Evolutionary conservation across 2,797 vertebrate genomes (phyloP), one percentile per base, ranked within the genome.

Genomic region (Thalassophryne amazonica): DNA sequence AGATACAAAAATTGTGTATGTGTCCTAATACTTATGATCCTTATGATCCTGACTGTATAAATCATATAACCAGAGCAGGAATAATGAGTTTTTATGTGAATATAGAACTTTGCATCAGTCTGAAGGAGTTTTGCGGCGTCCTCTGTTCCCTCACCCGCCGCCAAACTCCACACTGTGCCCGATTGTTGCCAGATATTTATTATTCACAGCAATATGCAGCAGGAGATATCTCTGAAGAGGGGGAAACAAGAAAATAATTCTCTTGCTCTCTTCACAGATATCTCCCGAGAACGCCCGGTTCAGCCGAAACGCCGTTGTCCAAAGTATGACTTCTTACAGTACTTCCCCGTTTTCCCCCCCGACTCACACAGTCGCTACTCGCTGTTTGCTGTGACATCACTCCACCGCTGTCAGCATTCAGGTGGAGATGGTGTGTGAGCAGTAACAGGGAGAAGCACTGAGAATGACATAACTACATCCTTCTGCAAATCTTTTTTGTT

Each of bases 151-250:
- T n/a, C n/a, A n/a, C n/a, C n/a, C n/a, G n/a, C n/a, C n/a, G n/a
- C n/a, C n/a, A n/a, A n/a, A n/a, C n/a, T n/a, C n/a, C n/a, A n/a
- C n/a, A n/a, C n/a, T n/a, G n/a, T n/a, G n/a, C n/a, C n/a, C n/a
- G n/a, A n/a, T n/a, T n/a, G n/a, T n/a, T n/a, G n/a, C n/a, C n/a
- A n/a, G n/a, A n/a, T n/a, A n/a, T n/a, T n/a, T n/a, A n/a, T n/a
- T n/a, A n/a, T n/a, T n/a, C n/a, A 86, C 75, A 80, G 81, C 78
- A 80, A 77, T 78, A 83, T 77, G 71, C 86, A 80, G 80, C 76
- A 88, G 88, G 90, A 91, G 89, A 91, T 91, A 91, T 92, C 91
- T 92, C 88, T 91, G 90, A 92, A 92, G 90, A 92, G 90, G 84
- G 81, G 76, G 70, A 82, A 86, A 86, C 89, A 87, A 82, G 87